Conservation (phyloP, 2,113 vertebrate genomes). For the Muscicapa adusta region DNA sequence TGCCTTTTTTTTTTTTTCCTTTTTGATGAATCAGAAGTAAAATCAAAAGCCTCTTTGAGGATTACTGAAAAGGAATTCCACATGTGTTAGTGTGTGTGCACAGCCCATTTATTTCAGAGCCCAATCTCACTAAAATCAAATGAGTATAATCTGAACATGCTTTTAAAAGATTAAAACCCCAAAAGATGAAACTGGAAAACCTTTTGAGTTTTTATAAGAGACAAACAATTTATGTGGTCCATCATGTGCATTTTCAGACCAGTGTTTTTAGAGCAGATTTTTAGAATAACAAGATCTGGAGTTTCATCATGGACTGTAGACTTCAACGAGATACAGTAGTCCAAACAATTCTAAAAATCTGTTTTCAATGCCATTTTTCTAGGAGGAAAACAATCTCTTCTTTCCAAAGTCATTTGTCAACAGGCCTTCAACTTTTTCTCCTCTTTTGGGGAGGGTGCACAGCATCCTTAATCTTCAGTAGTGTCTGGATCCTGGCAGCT, state of each 20-base stretch:
- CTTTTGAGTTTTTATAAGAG: slow-evolving; percentile 75
- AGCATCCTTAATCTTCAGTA: not conserved
- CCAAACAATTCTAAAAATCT: not conserved
- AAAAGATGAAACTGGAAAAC: slow-evolving; percentile 71
- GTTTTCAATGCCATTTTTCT: not conserved
- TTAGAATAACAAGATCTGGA: not conserved
- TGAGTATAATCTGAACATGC: slow-evolving; percentile 75
- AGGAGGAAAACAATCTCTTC: not conserved
- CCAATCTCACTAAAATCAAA: slow-evolving; percentile 69
- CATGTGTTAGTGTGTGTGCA: slow-evolving; percentile 75
- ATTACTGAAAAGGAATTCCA: slow-evolving; percentile 82
- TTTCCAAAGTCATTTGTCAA: not conserved
- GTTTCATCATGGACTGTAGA: slow-evolving; percentile 2
- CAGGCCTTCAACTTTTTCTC: not conserved
- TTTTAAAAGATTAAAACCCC: slow-evolving; percentile 82
- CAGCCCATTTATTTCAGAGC: slow-evolving; percentile 71
- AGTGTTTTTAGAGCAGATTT: slow-evolving; percentile 14
- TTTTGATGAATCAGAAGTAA: slow-evolving; percentile 71
- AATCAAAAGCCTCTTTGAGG: slow-evolving; percentile 82
- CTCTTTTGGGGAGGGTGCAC: not conserved
- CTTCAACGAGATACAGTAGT: not conserved
- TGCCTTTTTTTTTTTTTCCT: slow-evolving; percentile 1
- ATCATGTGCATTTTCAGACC: slow-evolving; percentile 50
- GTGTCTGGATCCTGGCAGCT: not conserved
- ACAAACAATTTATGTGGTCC: slow-evolving; percentile 70